Conservation (phyloP, 53 echinoderm and acorn worm genomes). For the Hippasteria phrygiana region DNA sequence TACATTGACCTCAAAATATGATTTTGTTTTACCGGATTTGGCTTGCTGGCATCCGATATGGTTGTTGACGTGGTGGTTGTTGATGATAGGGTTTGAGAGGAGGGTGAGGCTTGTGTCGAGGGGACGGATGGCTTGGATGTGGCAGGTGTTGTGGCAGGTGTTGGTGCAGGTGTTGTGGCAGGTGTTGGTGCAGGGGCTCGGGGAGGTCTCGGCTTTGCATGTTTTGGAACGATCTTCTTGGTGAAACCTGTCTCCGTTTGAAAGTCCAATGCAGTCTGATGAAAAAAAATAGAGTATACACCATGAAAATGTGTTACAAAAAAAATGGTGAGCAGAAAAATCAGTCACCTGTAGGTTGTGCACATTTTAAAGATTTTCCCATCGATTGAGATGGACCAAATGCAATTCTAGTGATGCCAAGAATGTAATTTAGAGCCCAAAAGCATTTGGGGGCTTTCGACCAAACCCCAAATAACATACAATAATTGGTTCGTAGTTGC, state of each 20-base stretch:
- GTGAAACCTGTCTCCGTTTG: slow-evolving; percentile 82
- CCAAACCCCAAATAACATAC: no score
- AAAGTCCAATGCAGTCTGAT: slow-evolving; percentile 82
- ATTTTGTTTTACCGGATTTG: slow-evolving; percentile 16
- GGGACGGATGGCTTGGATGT: slow-evolving; percentile 34
- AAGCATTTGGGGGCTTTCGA: no score
- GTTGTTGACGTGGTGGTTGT: background rate
- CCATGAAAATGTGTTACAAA: no score
- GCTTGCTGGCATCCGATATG: background rate
- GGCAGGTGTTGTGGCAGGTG: background rate
- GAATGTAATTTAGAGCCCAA: background rate
- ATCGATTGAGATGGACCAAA: no score
- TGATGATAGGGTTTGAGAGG: background rate
- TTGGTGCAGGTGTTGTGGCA: background rate
- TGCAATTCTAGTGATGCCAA: background rate
- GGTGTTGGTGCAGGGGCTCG: slow-evolving; percentile 35
- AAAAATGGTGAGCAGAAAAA: no score
- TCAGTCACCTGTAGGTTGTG: no score
- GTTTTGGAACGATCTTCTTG: slow-evolving; percentile 60
- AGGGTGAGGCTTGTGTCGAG: background rate
- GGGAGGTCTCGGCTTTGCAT: slow-evolving; percentile 38
- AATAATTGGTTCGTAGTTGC: no score
- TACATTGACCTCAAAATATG: background rate
- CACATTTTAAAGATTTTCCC: no score
- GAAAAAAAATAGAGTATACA: no score